Conservation (phyloP, 2,888 invertebrate genomes). For the Dioctria rufipes region DNA sequence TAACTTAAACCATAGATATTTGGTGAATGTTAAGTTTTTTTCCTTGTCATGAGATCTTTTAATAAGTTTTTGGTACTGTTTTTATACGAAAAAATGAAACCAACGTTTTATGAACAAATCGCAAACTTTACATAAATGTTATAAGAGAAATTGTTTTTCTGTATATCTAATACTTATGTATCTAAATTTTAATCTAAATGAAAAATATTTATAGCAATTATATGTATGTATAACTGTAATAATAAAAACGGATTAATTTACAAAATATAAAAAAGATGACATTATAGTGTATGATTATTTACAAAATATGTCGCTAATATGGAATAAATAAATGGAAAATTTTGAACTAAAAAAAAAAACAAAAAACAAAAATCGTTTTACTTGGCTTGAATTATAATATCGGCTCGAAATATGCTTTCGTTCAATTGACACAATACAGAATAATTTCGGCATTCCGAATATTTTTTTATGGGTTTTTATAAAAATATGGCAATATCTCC, state of each 20-base stretch:
- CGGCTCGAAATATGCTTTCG: too few relatives aligned
- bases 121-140: constrained; percentile 23
- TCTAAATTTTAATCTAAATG: constrained; percentile 33
- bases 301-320: constrained; percentile 38
- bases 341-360: background rate
- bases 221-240: constrained; percentile 37
- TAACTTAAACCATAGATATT: constrained; percentile 3
- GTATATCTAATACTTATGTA: constrained; percentile 14
- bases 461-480: too few relatives aligned
- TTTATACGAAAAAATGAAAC: constrained; percentile 28
- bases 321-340: constrained; percentile 49
- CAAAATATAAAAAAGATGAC: constrained; percentile 11
- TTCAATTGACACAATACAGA: too few relatives aligned
- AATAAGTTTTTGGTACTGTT: constrained; percentile 37
- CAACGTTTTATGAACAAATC: constrained; percentile 9
- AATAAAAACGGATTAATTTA: constrained; percentile 34
- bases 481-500: too few relatives aligned
- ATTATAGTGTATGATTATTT: constrained; percentile 24
- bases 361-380: too few relatives aligned
- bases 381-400: too few relatives aligned
- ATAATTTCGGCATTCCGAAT: too few relatives aligned
- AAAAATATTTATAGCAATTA: constrained; percentile 23
- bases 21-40: constrained; percentile 37
- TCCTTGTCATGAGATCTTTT: constrained; percentile 13
- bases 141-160: constrained; percentile 22